Conservation (phyloP, 1,140 invertebrate species). For the Leptopilina boulardi region DNA sequence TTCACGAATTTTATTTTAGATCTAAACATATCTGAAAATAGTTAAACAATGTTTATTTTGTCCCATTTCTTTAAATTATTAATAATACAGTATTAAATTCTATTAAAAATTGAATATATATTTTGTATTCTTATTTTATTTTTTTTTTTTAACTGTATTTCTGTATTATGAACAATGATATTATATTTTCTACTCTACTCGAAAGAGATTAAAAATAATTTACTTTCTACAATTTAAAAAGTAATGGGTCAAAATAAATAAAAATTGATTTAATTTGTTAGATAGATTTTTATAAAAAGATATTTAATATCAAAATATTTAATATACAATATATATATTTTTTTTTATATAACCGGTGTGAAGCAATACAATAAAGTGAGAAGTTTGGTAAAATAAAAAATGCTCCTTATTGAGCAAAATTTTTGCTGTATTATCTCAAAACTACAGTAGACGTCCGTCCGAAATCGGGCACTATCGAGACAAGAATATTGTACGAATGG, state of each 20-base stretch:
- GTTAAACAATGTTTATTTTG: neutral
- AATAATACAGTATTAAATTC: neutral
- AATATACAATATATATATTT: no score
- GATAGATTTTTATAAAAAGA: no score
- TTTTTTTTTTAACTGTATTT: no score
- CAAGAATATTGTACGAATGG: slow-evolving; percentile 32
- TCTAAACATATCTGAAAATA: neutral
- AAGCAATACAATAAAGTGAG: slow-evolving; percentile 15
- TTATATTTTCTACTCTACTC: no score
- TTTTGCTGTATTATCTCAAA: neutral
- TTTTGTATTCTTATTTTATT: no score
- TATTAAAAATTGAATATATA: no score
- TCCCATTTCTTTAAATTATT: neutral
- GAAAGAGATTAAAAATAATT: no score
- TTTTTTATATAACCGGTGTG: neutral
- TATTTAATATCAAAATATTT: neutral
- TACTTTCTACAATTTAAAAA: no score
- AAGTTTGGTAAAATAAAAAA: neutral
- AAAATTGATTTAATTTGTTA: no score
- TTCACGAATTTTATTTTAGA: neutral
- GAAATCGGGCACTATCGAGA: slow-evolving; percentile 50
- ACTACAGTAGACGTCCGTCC: slow-evolving; percentile 57
- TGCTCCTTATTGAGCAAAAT: slow-evolving; percentile 48
- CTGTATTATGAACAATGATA: no score
- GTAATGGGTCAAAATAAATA: no score